phyloP scores from a whole-genome alignment of 2,888 invertebrate genomes.

The Catotricha subobsoleta region DNA sequence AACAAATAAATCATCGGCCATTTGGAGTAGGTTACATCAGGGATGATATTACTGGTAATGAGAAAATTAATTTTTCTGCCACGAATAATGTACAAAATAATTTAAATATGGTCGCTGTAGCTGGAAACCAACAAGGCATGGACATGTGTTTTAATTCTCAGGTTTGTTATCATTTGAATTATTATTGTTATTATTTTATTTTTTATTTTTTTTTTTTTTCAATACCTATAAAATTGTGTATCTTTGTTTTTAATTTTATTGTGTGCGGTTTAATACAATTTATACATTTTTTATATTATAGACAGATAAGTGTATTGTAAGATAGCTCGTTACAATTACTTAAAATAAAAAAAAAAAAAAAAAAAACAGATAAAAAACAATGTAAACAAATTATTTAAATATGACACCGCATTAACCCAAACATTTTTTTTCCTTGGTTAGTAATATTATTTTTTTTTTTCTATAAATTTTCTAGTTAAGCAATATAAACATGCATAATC shows the following conservation, averaged over 20 bases:
- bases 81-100: slow-evolving; percentile 9
- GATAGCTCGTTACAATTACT: no score
- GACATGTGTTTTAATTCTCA: slow-evolving; percentile 29
- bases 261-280: neutral
- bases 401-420: no score
- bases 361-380: no score
- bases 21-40: neutral
- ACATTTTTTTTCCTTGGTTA: no score
- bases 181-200: neutral
- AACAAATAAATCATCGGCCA: slow-evolving; percentile 12
- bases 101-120: slow-evolving; percentile 25
- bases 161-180: slow-evolving; percentile 16
- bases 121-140: slow-evolving; percentile 23
- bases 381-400: no score
- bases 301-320: no score
- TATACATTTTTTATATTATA: no score
- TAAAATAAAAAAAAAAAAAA: no score
- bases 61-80: neutral
- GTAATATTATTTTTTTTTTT: neutral
- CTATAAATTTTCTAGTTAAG: slow-evolving; percentile 17
- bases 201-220: slow-evolving; percentile 7
- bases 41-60: slow-evolving; percentile 10
- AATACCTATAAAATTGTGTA: slow-evolving; percentile 2
- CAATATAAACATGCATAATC: slow-evolving; percentile 15
- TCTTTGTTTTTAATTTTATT: neutral